phyloP scores from a whole-genome alignment of 2,797 vertebrate genomes.

The Lutra lutra region DNA sequence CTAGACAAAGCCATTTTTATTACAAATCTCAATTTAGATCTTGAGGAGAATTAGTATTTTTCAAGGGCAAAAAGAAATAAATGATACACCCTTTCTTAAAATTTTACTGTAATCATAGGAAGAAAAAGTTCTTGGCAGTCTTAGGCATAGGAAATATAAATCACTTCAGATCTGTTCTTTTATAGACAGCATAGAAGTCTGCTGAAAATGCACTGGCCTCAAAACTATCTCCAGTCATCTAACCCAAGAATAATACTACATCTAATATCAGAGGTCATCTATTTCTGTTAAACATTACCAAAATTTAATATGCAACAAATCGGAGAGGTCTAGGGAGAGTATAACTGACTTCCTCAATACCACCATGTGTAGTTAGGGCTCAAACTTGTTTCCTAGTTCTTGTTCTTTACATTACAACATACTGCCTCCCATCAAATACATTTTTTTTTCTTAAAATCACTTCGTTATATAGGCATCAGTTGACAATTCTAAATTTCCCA shows the following conservation, averaged over 20 bases:
- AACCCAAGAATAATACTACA: neutral
- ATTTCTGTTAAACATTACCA: neutral
- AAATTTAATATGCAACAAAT: neutral
- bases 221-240: neutral
- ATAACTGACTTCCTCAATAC: neutral
- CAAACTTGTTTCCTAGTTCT: neutral
- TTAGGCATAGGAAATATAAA: neutral
- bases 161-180: neutral
- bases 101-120: neutral
- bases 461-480: neutral
- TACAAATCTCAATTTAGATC: slow-evolving; percentile 3
- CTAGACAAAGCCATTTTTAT: slow-evolving; percentile 3
- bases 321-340: neutral
- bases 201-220: neutral
- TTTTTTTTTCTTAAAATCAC: neutral
- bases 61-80: neutral
- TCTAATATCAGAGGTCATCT: neutral
- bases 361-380: neutral
- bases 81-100: neutral
- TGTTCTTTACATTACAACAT: neutral
- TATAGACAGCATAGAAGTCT: neutral
- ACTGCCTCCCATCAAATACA: neutral
- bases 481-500: neutral
- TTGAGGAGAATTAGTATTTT: slow-evolving; percentile 20
- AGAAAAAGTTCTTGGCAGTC: neutral